Percentiles rank a stretch among this genome's conserved stretches.
phyloP scores from a whole-genome alignment of 2,888 invertebrate species.

The Lasioglossum pauxillum region DNA sequence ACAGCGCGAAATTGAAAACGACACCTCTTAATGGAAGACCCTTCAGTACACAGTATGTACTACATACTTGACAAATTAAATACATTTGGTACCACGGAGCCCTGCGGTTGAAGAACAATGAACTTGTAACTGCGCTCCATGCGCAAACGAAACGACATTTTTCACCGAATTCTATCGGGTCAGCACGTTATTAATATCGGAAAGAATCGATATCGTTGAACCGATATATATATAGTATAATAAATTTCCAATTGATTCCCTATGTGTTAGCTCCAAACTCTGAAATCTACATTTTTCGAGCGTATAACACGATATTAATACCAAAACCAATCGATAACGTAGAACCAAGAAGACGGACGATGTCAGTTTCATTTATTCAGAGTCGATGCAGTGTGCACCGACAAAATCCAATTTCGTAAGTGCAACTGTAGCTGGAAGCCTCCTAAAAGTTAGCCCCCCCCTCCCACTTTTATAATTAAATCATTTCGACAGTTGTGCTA shows the following conservation, averaged over 20 bases:
- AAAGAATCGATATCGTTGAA: conserved; percentile 10
- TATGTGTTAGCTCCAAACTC: background rate
- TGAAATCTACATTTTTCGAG: background rate
- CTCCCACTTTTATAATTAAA: no score
- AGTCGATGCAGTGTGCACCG: background rate
- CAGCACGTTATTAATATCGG: conserved; percentile 7
- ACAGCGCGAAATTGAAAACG: no score
- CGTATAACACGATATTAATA: conserved; percentile 5
- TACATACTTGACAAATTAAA: background rate
- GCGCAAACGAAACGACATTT: background rate
- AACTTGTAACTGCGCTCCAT: background rate
- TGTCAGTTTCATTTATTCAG: background rate
- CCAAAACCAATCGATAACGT: conserved; percentile 8
- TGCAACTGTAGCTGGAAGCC: no score
- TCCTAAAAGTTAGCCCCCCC: no score
- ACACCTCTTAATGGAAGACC: no score
- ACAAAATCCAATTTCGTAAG: background rate
- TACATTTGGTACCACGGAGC: no score
- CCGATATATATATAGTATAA: background rate
- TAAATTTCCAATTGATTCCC: background rate
- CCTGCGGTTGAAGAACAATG: background rate
- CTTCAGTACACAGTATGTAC: no score
- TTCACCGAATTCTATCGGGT: background rate
- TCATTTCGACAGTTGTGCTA: no score
- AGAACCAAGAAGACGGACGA: background rate